Base-by-base conservation (phyloP, 2,888 invertebrate species). In the Noctua janthina region DNA sequence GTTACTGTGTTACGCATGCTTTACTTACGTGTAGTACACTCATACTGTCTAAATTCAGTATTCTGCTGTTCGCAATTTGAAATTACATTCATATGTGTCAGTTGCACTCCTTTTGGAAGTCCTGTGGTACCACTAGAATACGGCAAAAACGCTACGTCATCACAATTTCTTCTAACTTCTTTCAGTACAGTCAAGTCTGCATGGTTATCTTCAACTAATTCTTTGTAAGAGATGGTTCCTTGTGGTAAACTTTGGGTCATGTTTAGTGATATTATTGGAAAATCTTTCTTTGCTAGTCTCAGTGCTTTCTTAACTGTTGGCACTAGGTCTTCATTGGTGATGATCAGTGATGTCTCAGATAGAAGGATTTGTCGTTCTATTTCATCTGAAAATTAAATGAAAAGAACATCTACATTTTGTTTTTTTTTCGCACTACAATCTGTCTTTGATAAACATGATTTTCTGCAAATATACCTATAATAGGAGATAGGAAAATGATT, bases 81-180 rank as follows among this genome's bases (percentile, higher is more conserved):
- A 2, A 97, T 92, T 7, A 97, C 78, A 93, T 97, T 97, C 67
- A 88, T 93, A 93, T 98, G 97, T 0, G 98, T 97, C 2, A 98
- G 92, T 90, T 97, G 97, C 0, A 98, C 98, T 11, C 98, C 98
- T 95, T 98, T 98, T 0, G 98, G 98, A 43, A 98, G 87, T 0
- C 99, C 99, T 0, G 99, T 99, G 0, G 99, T 99, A 7, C 98
- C 98, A 92, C 98, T 99, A 7, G 99, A 99, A 95, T 98, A 99
- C 0, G 98, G 98, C 86, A 99, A 91, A 51, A 98, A 92, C 0
- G 97, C 97, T 4, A 98, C 93, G 89, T 98, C 98, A 23, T 98
- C 95, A 1, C 95, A 87, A 64, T 87, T 91, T 76, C 94, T 92
- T 29, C 92, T 94, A 17, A 96, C 95, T 43, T 94, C 91, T 79